Evolutionary conservation across 2,888 invertebrate genomes (phyloP).

Genomic region (Drosophila anomalata): DNA sequence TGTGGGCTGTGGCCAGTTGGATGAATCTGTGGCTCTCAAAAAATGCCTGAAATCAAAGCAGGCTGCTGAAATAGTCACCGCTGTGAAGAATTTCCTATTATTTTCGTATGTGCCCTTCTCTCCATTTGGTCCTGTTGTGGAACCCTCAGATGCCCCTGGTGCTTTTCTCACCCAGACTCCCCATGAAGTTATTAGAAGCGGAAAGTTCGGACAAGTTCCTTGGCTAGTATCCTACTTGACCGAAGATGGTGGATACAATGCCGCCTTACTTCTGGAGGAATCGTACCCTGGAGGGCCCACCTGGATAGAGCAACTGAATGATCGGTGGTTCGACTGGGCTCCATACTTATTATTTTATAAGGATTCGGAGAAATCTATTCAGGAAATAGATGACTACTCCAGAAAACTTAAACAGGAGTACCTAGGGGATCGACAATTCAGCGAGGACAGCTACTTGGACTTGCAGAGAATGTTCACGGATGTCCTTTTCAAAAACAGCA

Average conservation of each 20-base stretch:
- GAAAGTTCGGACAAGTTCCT: constrained; percentile 87
- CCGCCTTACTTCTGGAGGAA: constrained; percentile 82
- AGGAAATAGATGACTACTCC: constrained; percentile 71
- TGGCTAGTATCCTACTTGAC: constrained; percentile 88
- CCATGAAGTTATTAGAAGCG: constrained; percentile 86
- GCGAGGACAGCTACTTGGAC: constrained; percentile 83
- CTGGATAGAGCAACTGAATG: constrained; percentile 86
- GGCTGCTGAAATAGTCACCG: constrained; percentile 86
- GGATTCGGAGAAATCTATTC: constrained; percentile 85
- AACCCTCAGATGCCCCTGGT: constrained; percentile 84
- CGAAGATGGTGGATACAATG: constrained; percentile 91
- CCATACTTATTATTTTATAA: constrained; percentile 86
- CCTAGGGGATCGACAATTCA: constrained; percentile 74
- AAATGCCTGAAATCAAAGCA: constrained; percentile 88
- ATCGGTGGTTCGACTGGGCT: constrained; percentile 84
- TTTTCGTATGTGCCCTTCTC: constrained; percentile 88
- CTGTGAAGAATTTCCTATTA: constrained; percentile 80
- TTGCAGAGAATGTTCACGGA: constrained; percentile 87
- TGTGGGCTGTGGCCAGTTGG: constrained; percentile 87
- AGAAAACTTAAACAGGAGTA: constrained; percentile 53
- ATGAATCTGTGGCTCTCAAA: constrained; percentile 85
- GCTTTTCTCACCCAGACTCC: constrained; percentile 89
- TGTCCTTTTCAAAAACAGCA: constrained; percentile 86
- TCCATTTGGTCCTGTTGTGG: constrained; percentile 90
- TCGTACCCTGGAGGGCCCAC: constrained; percentile 67